Conservation (phyloP, 2,797 vertebrate species). For the Enteromius fasciolatus region DNA sequence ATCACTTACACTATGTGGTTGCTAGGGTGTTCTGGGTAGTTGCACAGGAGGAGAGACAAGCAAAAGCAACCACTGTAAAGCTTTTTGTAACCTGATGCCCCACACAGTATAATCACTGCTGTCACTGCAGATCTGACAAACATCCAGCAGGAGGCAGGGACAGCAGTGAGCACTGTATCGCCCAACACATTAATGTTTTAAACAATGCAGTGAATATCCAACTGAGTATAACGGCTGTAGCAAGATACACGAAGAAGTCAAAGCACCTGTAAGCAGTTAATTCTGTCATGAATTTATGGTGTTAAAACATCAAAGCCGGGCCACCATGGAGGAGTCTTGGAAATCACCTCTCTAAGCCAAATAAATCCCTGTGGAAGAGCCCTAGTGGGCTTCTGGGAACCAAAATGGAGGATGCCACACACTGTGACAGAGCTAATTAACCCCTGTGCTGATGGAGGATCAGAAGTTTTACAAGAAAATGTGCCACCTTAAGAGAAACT, state of each 20-base stretch:
- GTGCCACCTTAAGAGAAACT: slow-evolving; percentile 3
- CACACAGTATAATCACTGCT: background rate
- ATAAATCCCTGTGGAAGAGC: slow-evolving; percentile 37
- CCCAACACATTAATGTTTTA: background rate
- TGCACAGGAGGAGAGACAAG: background rate
- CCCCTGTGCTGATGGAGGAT: slow-evolving; percentile 13
- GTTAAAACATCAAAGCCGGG: slow-evolving; percentile 28
- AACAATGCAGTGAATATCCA: slow-evolving; percentile 12
- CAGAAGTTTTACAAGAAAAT: background rate
- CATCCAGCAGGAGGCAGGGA: slow-evolving; percentile 28
- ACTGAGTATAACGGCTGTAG: background rate
- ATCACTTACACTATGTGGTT: background rate
- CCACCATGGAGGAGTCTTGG: slow-evolving; percentile 11
- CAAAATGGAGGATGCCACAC: slow-evolving; percentile 10
- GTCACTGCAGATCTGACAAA: slow-evolving; percentile 4
- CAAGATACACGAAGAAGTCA: background rate
- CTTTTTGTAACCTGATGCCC: background rate
- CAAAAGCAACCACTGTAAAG: background rate
- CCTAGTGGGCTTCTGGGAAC: slow-evolving; percentile 33
- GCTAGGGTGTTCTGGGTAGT: background rate
- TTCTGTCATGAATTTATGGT: background rate
- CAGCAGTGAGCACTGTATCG: background rate
- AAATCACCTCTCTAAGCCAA: slow-evolving; percentile 33
- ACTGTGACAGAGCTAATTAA: slow-evolving; percentile 44
- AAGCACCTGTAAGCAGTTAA: slow-evolving; percentile 21